A percentile compares a stretch with the other conserved stretches of the same genome.
Evolutionary conservation across 2,113 vertebrate species (phyloP).

Genomic region (Lophura nycthemera): DNA sequence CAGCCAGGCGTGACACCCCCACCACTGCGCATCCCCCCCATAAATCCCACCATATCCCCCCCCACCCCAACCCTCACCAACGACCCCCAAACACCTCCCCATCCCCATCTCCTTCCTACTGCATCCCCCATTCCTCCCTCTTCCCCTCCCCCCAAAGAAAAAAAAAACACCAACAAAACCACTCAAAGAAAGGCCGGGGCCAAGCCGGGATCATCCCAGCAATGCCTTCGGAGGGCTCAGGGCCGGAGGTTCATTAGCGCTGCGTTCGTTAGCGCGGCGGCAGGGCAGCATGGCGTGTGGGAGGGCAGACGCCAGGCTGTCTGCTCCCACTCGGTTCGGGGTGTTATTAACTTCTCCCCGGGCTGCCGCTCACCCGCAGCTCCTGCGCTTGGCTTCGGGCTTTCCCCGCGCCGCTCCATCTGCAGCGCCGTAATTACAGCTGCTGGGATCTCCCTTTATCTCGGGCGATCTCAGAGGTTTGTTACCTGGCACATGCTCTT

Average conservation of each 20-base stretch:
- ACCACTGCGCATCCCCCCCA: not conserved
- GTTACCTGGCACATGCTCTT: conserved; percentile 55
- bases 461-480: conserved; percentile 53
- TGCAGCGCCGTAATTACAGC: conserved; percentile 68
- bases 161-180: too few relatives aligned
- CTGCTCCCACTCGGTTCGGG: conserved; percentile 66
- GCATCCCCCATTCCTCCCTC: not conserved
- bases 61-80: not conserved
- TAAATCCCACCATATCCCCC: not conserved
- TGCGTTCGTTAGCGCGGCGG: conserved; percentile 12
- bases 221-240: too few relatives aligned
- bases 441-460: conserved; percentile 72
- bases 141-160: too few relatives aligned
- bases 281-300: conserved; percentile 55
- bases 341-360: conserved; percentile 78
- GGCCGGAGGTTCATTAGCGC: not conserved
- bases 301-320: conserved; percentile 76
- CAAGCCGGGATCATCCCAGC: not conserved
- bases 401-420: conserved; percentile 60
- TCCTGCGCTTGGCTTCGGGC: conserved; percentile 72
- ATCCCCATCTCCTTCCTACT: rapidly evolving
- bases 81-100: not conserved
- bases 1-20: not conserved
- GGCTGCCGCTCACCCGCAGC: conserved; percentile 69
- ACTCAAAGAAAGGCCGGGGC: not conserved